phyloP scores from a whole-genome alignment of 2,888 invertebrate genomes.

The Drepanosiphum platanoidis region DNA sequence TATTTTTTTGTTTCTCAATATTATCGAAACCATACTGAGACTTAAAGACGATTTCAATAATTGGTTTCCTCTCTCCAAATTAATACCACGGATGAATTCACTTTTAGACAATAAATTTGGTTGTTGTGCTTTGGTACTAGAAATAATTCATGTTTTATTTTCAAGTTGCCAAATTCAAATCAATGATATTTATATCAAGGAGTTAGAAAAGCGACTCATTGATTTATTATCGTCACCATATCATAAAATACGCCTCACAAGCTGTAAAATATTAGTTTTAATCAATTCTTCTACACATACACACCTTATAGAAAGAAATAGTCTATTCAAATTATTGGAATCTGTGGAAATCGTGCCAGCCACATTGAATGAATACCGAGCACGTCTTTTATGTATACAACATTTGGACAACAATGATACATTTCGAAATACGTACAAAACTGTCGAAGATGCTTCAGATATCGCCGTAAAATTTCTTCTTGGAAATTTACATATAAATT shows the following conservation, averaged over 20 bases:
- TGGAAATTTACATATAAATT: slow-evolving; percentile 85
- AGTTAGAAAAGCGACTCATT: slow-evolving; percentile 56
- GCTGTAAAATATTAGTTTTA: slow-evolving; percentile 48
- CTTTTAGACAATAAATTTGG: slow-evolving; percentile 53
- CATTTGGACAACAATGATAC: slow-evolving; percentile 71
- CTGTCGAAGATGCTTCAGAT: slow-evolving; percentile 64
- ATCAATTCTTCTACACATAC: slow-evolving; percentile 25
- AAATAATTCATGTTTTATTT: slow-evolving; percentile 39
- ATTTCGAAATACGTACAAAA: slow-evolving; percentile 31
- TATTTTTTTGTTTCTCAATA: slow-evolving; percentile 33
- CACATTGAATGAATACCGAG: slow-evolving; percentile 76
- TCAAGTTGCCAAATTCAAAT: slow-evolving; percentile 35
- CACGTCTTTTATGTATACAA: slow-evolving; percentile 79
- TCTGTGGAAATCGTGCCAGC: slow-evolving; percentile 47
- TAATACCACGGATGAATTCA: slow-evolving; percentile 37
- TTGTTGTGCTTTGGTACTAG: slow-evolving; percentile 53
- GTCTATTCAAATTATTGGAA: slow-evolving; percentile 52
- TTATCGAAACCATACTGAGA: slow-evolving; percentile 47
- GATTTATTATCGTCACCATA: slow-evolving; percentile 62
- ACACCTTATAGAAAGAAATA: slow-evolving; percentile 21
- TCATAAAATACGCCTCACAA: slow-evolving; percentile 59
- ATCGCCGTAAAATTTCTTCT: slow-evolving; percentile 82
- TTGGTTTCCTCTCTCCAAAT: slow-evolving; percentile 17
- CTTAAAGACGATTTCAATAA: slow-evolving; percentile 27
- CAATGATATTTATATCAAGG: slow-evolving; percentile 32